Evolutionary conservation across 2,797 vertebrate genomes (phyloP).

Genomic region (Melanotaenia trifasciata): DNA sequence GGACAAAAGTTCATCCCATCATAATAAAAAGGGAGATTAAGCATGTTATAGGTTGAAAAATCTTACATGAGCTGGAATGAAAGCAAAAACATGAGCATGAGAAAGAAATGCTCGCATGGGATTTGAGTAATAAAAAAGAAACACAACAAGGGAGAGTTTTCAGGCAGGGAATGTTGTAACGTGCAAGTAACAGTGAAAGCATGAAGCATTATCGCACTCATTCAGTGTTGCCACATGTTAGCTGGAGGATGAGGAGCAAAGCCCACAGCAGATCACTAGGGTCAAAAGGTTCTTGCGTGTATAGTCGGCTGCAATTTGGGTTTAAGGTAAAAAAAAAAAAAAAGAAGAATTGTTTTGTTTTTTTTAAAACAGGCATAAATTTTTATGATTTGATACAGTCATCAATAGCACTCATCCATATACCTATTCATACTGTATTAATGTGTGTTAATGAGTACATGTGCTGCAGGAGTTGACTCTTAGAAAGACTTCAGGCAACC

Average conservation of each 20-base stretch:
- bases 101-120: conserved; percentile 6
- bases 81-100: conserved; percentile 23
- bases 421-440: not conserved
- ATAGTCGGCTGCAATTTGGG: conserved; percentile 10
- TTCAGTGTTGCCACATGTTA: conserved; percentile 67
- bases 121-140: conserved; percentile 48
- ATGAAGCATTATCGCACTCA: not conserved
- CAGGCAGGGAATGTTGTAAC: conserved; percentile 20
- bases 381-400: conserved; percentile 15
- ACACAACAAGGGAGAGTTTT: conserved; percentile 28
- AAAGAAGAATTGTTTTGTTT: no score
- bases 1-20: conserved; percentile 24
- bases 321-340: conserved; percentile 29
- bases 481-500: conserved; percentile 1
- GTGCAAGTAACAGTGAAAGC: not conserved
- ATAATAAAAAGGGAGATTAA: conserved; percentile 36
- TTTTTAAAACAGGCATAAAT: not conserved
- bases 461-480: conserved; percentile 13
- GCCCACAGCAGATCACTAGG: conserved; percentile 11
- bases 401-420: not conserved
- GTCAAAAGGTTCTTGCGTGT: conserved; percentile 53
- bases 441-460: not conserved
- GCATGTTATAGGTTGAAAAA: conserved; percentile 19
- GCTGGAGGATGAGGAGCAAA: conserved; percentile 14
- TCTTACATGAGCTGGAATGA: conserved; percentile 14